Evolutionary conservation across 2,113 vertebrate genomes (phyloP).

Genomic region (Coryphaenoides rupestris): DNA sequence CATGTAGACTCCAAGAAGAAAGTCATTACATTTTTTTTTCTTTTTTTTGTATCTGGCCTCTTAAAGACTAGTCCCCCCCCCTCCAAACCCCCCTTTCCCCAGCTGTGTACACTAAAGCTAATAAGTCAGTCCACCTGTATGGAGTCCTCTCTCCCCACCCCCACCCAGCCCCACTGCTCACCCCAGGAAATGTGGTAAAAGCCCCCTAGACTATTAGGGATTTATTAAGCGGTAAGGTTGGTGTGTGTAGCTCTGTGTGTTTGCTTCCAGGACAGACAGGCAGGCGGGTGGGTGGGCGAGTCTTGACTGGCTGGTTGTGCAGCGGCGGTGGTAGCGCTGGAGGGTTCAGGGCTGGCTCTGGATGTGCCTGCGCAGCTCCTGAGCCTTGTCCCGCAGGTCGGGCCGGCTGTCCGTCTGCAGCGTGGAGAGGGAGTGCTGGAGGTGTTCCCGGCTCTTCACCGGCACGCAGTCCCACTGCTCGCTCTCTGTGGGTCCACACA

Average conservation of each 20-base stretch:
- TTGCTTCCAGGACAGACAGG: too few relatives aligned
- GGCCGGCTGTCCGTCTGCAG: slow-evolving; percentile 89
- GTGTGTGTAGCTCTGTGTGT: neutral
- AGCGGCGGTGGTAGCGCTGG: neutral
- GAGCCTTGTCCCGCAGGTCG: slow-evolving; percentile 88
- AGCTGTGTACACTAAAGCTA: too few relatives aligned
- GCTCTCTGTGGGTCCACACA: slow-evolving; percentile 70
- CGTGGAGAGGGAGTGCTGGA: slow-evolving; percentile 83
- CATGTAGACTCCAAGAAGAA: slow-evolving; percentile 2
- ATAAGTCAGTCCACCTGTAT: neutral
- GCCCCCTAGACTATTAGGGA: neutral
- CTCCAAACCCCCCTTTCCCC: too few relatives aligned
- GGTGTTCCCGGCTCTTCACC: slow-evolving; percentile 79
- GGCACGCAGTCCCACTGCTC: slow-evolving; percentile 88
- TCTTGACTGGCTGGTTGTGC: slow-evolving; percentile 1
- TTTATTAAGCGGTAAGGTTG: neutral
- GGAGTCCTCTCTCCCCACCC: neutral
- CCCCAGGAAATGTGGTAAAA: neutral
- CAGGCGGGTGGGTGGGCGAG: too few relatives aligned
- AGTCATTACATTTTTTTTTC: too few relatives aligned
- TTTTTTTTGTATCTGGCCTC: neutral
- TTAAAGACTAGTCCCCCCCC: slow-evolving; percentile 2
- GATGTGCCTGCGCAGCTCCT: slow-evolving; percentile 85
- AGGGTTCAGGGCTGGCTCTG: slow-evolving; percentile 70
- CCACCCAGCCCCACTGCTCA: too few relatives aligned